Evolutionary conservation across 1,140 invertebrate species (phyloP).

Genomic region (Drosophila virilis): DNA sequence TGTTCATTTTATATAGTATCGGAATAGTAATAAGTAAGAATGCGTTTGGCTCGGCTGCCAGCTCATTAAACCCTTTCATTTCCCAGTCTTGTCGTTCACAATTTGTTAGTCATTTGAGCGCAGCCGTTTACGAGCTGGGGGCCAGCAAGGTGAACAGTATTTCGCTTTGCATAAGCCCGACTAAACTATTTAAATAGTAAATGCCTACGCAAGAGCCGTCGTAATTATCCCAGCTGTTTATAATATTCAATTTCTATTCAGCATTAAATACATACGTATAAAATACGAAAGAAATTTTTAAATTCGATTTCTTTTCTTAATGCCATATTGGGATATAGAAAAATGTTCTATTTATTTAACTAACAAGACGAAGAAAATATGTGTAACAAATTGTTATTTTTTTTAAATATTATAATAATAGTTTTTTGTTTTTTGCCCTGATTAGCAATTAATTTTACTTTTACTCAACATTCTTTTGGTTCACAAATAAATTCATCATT

Average conservation of each 20-base stretch:
- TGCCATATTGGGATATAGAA: too few species aligned
- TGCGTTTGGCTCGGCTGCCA: slow-evolving; percentile 1
- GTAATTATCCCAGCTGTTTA: slow-evolving; percentile 7
- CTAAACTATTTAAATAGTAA: slow-evolving; percentile 14
- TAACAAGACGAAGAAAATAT: too few species aligned
- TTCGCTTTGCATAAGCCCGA: slow-evolving; percentile 19
- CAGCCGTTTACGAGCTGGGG: slow-evolving; percentile 9
- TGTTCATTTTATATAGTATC: slow-evolving; percentile 52
- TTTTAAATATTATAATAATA: too few species aligned
- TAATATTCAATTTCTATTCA: not conserved
- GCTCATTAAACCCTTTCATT: slow-evolving; percentile 22
- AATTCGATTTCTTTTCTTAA: too few species aligned
- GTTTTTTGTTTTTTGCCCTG: too few species aligned
- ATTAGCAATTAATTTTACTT: too few species aligned
- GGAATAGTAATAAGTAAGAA: slow-evolving; percentile 26
- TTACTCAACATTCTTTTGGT: too few species aligned
- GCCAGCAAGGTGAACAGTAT: not conserved
- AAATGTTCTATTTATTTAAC: too few species aligned
- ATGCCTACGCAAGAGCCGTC: slow-evolving; percentile 8
- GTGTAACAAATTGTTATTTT: too few species aligned
- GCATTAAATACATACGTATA: too few species aligned
- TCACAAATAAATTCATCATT: too few species aligned
- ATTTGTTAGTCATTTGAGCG: slow-evolving; percentile 40
- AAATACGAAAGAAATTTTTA: too few species aligned
- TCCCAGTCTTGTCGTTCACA: slow-evolving; percentile 13